phyloP scores from a whole-genome alignment of 2,113 vertebrate species.

The Cyphomyrus discorhynchus region DNA sequence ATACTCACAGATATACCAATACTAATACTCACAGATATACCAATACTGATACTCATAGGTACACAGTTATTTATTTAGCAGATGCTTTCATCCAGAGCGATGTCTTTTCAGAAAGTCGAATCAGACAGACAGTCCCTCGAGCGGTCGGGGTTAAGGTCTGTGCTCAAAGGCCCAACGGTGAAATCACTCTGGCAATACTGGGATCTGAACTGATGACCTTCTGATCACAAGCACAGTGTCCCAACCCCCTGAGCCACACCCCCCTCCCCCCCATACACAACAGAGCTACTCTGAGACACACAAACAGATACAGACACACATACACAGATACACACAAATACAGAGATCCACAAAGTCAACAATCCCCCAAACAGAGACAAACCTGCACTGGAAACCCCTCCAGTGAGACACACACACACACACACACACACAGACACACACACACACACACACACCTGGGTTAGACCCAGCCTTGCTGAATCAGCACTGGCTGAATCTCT shows the following conservation, averaged over 20 bases:
- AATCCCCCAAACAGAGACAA: not conserved
- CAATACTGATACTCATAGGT: not conserved
- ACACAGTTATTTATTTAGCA: not conserved
- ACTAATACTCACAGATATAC: not conserved
- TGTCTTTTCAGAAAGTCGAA: not conserved
- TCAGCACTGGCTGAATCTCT: not conserved
- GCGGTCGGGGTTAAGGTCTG: not conserved
- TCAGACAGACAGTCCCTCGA: not conserved
- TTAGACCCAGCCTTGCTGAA: not conserved
- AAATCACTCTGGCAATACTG: not conserved
- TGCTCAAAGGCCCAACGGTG: not conserved
- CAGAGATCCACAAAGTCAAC: not conserved
- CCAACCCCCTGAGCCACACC: not conserved
- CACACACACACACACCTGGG: not conserved
- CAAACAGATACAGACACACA: not conserved
- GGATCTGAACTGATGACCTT: not conserved
- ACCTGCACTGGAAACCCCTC: not conserved
- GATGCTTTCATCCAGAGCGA: not conserved
- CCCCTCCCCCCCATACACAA: not conserved
- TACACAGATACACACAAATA: not conserved
- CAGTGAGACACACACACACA: not conserved
- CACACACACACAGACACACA: not conserved
- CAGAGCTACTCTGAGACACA: not conserved
- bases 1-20: not conserved
- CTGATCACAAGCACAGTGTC: not conserved